Evolutionary conservation across 2,888 invertebrate species (phyloP).

Genomic region (Polia nebulosa): DNA sequence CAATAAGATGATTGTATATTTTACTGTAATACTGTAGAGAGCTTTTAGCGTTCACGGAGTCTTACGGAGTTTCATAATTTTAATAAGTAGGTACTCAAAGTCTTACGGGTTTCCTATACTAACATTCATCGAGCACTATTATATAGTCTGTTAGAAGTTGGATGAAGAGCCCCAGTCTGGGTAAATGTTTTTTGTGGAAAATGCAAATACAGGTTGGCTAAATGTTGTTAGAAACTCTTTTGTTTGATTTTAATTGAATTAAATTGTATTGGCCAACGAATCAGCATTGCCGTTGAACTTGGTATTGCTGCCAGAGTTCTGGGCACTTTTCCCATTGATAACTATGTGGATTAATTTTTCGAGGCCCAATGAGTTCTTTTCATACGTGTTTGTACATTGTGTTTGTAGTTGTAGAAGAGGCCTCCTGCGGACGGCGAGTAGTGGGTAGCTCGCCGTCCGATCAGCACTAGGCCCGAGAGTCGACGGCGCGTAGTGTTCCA

Average conservation of each 20-base stretch:
- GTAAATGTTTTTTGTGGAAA: not conserved
- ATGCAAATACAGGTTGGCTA: not conserved
- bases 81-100: conserved; percentile 17
- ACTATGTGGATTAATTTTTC: too few relatives aligned
- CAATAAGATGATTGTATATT: conserved; percentile 5
- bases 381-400: too few relatives aligned
- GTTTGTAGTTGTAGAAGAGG: too few relatives aligned
- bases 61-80: conserved; percentile 11
- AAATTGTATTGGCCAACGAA: too few relatives aligned
- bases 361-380: too few relatives aligned
- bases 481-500: too few relatives aligned
- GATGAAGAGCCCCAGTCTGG: not conserved
- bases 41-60: not conserved
- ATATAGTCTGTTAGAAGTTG: not conserved
- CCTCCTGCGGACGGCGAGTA: too few relatives aligned
- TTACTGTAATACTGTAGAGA: not conserved
- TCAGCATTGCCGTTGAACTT: too few relatives aligned
- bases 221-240: not conserved
- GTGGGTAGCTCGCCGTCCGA: too few relatives aligned
- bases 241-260: not conserved
- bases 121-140: not conserved
- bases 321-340: too few relatives aligned
- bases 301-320: too few relatives aligned
- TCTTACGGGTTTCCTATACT: not conserved
- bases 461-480: too few relatives aligned